Percentiles rank a stretch among this genome's conserved stretches.
Conservation (phyloP, 2,797 vertebrate genomes). For the Micrastur ruficollis region DNA sequence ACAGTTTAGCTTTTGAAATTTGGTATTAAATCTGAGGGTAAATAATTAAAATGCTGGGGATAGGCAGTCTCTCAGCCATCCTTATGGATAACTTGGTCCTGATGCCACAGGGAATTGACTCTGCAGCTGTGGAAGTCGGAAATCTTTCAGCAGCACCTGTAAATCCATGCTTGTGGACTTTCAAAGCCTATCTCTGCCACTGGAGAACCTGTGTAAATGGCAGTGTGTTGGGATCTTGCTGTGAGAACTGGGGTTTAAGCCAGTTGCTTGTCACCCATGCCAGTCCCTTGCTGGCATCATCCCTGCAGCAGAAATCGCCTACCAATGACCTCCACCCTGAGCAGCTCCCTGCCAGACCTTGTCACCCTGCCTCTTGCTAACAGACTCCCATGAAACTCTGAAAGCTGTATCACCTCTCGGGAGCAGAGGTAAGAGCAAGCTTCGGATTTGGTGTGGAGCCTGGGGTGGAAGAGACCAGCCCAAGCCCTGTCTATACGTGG, state of each 20-base stretch:
- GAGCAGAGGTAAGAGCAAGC: neutral
- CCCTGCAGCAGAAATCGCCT: neutral
- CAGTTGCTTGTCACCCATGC: accelerated
- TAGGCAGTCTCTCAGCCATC: neutral
- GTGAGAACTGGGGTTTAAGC: neutral
- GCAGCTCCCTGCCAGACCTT: neutral
- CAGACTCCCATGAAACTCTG: accelerated
- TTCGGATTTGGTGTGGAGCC: neutral
- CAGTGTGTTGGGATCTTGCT: neutral
- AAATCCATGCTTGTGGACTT: neutral
- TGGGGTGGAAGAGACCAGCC: neutral
- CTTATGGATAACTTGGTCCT: neutral
- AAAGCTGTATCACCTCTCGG: neutral
- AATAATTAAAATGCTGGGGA: neutral
- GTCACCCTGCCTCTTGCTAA: accelerated
- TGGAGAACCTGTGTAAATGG: neutral
- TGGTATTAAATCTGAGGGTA: neutral
- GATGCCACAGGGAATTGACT: neutral
- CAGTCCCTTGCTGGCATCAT: neutral
- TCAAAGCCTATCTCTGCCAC: neutral
- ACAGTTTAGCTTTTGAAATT: neutral
- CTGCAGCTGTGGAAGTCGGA: neutral
- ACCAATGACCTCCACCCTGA: neutral
- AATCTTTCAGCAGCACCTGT: neutral
- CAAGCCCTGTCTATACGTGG: neutral